Evolutionary conservation across 2,113 vertebrate species (phyloP), one percentile per base, ranked within the genome.

Genomic region (Esox niger): DNA sequence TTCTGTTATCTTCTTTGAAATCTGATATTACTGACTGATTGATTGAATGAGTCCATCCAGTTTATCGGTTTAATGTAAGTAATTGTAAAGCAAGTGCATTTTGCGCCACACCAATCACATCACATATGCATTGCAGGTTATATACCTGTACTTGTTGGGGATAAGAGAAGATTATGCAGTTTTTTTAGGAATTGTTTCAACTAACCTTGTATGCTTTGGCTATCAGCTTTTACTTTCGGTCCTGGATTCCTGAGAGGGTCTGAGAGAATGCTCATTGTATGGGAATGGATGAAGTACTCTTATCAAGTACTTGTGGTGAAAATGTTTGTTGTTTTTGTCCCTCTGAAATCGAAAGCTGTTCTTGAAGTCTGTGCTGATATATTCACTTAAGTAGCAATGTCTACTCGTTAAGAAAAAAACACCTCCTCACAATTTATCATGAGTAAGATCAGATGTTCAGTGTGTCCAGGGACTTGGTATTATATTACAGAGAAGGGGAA

Each of bases 231-330:
- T 15, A n/a, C 4, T 56, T n/a, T 4, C 13, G 38, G 31, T n/a
- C 11, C 33, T 2, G 54, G 62, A 71, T 74, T 77, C 82, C 84
- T 23, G 72, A 69, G 82, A 77, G 46, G 46, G 77, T 75, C 66
- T 73, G 71, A 30, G 63, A 84, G 82, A 87, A 80, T 82, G 80
- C 61, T 72, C 78, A 85, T 79, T 87, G 83, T 89, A 89, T 87
- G 78, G 80, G 64, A 59, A 29, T 59, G 27, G 57, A 30, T 59
- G 5, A 13, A 6, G 57, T 59, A 57, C 52, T 75, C 77, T 85
- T 87, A 87, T 89, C 88, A 83, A 15, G 57, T 8, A 87, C 72
- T 78, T 29, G 7, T 62, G 77, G 7, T 62, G 77, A 74, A 79
- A 81, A 74, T n/a, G n/a, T n/a, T n/a, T n/a, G 78, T 74, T 82